Evolutionary conservation across 2,113 vertebrate species (phyloP).

Genomic region (Ctenomys sociabilis): DNA sequence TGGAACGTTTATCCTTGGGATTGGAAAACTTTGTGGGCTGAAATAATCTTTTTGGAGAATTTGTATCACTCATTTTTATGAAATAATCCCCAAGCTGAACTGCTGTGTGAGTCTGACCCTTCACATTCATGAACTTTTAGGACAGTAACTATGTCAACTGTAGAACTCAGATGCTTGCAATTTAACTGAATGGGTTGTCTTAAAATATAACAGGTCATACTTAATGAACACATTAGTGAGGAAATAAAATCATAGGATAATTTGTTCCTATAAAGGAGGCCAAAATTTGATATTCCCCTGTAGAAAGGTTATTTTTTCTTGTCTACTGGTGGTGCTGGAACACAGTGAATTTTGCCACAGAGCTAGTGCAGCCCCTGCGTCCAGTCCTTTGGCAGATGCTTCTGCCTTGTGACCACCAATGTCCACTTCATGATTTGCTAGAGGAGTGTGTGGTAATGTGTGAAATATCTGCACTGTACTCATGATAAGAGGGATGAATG

Average conservation of each 20-base stretch:
- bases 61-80: constrained; percentile 15
- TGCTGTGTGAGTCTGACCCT: not conserved
- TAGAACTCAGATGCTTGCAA: not conserved
- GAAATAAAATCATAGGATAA: not conserved
- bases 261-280: not conserved
- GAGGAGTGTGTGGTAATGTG: not conserved
- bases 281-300: constrained; percentile 15
- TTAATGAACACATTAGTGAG: not conserved
- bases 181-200: not conserved
- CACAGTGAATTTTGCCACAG: not conserved
- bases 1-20: not conserved
- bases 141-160: not conserved
- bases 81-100: not conserved
- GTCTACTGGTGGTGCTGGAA: not conserved
- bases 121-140: constrained; percentile 7
- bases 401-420: not conserved
- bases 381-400: not conserved
- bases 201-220: not conserved
- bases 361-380: not conserved
- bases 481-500: not conserved
- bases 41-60: constrained; percentile 42
- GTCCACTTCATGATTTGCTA: not conserved
- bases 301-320: not conserved
- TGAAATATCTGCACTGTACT: not conserved
- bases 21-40: not conserved